Conservation (phyloP, 1,140 invertebrate genomes). For the Drosophila miranda region DNA sequence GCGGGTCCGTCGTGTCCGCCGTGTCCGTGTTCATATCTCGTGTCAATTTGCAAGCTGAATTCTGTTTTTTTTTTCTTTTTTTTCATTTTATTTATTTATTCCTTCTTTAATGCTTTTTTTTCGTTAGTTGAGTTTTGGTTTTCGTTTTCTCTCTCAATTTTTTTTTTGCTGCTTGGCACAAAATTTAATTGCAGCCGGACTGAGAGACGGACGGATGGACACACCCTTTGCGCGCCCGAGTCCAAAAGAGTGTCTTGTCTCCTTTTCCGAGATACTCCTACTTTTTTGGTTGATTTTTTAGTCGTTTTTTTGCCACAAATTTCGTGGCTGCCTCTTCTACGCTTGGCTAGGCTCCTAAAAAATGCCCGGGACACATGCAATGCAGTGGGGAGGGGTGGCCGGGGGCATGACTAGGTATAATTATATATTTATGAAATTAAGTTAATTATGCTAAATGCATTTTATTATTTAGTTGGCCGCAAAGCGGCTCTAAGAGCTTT, state of each 20-base stretch:
- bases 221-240: conserved; percentile 67
- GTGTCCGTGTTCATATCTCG: conserved; percentile 77
- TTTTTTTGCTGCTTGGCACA: conserved; percentile 49
- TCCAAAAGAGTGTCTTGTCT: conserved; percentile 28
- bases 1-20: conserved; percentile 10
- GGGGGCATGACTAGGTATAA: conserved; percentile 55
- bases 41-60: conserved; percentile 77
- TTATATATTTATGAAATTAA: conserved; percentile 80
- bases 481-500: conserved; percentile 33
- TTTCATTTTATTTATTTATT: conserved; percentile 20
- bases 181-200: conserved; percentile 63
- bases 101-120: conserved; percentile 36
- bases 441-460: conserved; percentile 77
- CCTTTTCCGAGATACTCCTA: conserved; percentile 7
- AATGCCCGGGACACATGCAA: conserved; percentile 66
- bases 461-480: conserved; percentile 69
- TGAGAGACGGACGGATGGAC: conserved; percentile 19
- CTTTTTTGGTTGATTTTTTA: conserved; percentile 13
- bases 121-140: conserved; percentile 70
- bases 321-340: conserved; percentile 39
- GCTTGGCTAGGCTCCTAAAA: conserved; percentile 69
- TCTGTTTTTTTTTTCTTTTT: conserved; percentile 46
- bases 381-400: neutral
- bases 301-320: neutral
- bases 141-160: conserved; percentile 19